Evolutionary conservation across 1,140 invertebrate genomes (phyloP), one percentile per base, ranked within the genome.

Genomic region (Anastatus disparis): DNA sequence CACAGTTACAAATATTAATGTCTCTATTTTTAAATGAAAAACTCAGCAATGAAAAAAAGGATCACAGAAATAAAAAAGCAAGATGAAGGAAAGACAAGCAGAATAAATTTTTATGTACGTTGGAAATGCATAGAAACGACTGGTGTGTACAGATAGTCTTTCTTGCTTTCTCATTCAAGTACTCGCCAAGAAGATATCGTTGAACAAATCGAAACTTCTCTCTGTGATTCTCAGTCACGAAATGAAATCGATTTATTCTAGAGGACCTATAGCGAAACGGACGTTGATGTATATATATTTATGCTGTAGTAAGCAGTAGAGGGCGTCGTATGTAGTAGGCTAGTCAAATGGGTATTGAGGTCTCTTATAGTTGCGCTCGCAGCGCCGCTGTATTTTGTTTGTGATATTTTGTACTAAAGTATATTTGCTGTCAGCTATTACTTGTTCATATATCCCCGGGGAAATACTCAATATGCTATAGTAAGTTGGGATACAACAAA

Each of bases 171-270:
- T 20, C 12, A 7, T 2, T 27, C 4, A 1, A 7, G 58, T 13
- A 6, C 4, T 35, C 31, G 38, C 4, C 4, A 35, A 10, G 31
- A n/a, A 38, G 26, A 4, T 58, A 40, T 40, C 9, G 35, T 9
- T 22, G 42, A 24, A 46, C 29, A 26, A 20, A 8, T 48, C 17
- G 48, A 22, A 20, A 27, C 20, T 56, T 40, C 17, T 31, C 26
- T 24, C 24, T 42, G 31, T 24, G 15, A 22, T 9, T 13, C 29
- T 38, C 48, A n/a, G 53, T 55, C 72, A 38, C 65, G 61, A 73
- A 67, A 53, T 24, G 29, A 62, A 72, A 62, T 67, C 74, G 66
- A 72, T 55, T 76, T 74, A 76, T 74, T 74, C 67, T 59, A 7
- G 48, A 29, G 31, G 64, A 50, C 22, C 24, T 68, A 48, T 48